Evolutionary conservation across 2,113 vertebrate genomes (phyloP).

Genomic region (Spilogale gracilis): DNA sequence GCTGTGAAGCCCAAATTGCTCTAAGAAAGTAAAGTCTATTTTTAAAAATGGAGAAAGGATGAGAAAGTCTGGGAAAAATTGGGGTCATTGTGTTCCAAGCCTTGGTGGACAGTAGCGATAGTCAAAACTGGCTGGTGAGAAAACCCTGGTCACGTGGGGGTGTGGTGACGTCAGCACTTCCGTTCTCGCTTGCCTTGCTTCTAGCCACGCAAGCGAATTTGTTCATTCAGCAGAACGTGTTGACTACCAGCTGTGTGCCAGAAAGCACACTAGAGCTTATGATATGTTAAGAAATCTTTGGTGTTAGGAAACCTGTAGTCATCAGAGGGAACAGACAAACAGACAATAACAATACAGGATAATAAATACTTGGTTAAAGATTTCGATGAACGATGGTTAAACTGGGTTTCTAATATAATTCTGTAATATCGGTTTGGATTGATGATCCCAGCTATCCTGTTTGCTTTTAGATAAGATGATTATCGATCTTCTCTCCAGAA

Average conservation of each 20-base stretch:
- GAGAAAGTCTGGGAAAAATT: not conserved
- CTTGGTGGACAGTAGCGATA: not conserved
- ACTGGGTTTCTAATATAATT: slow-evolving; percentile 4
- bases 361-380: not conserved
- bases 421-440: not conserved
- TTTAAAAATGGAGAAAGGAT: not conserved
- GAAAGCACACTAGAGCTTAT: not conserved
- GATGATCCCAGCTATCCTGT: not conserved
- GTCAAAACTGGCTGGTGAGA: not conserved
- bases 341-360: not conserved
- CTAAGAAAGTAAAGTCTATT: not conserved
- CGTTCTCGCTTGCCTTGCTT: not conserved
- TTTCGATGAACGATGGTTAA: not conserved
- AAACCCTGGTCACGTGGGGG: not conserved
- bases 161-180: not conserved
- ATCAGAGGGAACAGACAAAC: not conserved
- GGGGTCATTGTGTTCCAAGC: not conserved
- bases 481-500: not conserved
- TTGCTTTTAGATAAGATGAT: slow-evolving; percentile 36
- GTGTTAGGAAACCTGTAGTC: not conserved
- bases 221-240: not conserved
- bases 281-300: not conserved
- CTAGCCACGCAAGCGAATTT: not conserved
- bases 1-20: not conserved
- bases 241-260: not conserved